Conservation (phyloP, 2,113 vertebrate species). For the Telmatochromis sp. region DNA sequence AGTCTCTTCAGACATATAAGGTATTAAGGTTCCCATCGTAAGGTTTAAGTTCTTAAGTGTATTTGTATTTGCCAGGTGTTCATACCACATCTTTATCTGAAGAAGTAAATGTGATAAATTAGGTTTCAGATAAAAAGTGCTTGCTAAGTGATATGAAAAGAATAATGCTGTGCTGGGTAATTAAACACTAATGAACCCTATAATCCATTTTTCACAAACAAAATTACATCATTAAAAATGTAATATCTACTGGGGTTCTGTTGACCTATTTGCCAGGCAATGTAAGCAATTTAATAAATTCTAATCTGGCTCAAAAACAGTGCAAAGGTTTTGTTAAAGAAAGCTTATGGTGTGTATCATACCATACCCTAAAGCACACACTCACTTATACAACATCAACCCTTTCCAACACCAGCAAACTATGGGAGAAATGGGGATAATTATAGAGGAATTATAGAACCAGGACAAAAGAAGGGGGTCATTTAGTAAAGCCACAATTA, state of each 20-base stretch:
- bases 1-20: neutral
- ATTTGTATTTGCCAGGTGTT: neutral
- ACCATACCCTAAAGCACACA: neutral
- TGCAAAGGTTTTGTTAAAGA: neutral
- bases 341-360: neutral
- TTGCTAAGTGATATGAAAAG: neutral
- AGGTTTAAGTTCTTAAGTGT: neutral
- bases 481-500: slow-evolving; percentile 12
- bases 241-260: neutral
- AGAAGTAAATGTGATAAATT: neutral
- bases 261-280: neutral
- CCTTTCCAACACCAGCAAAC: neutral
- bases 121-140: neutral
- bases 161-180: neutral
- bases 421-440: neutral
- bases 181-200: neutral
- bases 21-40: neutral
- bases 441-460: neutral
- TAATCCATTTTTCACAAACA: neutral
- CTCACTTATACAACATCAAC: neutral
- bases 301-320: neutral
- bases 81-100: neutral
- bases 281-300: neutral
- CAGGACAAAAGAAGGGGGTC: neutral
- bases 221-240: neutral